Conservation (phyloP, 2,797 vertebrate species). For the Hydrocynus forskahlii region DNA sequence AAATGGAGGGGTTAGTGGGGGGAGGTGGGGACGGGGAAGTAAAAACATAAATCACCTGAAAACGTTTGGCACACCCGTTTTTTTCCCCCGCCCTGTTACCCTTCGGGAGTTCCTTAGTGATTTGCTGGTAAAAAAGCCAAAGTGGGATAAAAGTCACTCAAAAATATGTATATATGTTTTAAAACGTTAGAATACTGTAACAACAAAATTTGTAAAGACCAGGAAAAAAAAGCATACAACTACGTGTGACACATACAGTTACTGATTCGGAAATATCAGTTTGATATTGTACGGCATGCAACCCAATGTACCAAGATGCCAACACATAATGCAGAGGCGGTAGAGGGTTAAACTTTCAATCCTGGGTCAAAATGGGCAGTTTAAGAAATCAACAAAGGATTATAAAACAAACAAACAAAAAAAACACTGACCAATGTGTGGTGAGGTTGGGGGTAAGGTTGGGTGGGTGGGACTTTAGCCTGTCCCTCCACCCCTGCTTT, state of each 20-base stretch:
- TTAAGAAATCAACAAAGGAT: slow-evolving; percentile 21
- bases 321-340: slow-evolving; percentile 56
- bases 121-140: slow-evolving; percentile 63
- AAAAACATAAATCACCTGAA: slow-evolving; percentile 68
- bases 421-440: neutral
- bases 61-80: slow-evolving; percentile 69
- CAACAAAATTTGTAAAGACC: slow-evolving; percentile 34
- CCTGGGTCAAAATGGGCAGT: slow-evolving; percentile 44
- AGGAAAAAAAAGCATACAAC: slow-evolving; percentile 34
- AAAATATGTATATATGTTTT: neutral
- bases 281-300: slow-evolving; percentile 53
- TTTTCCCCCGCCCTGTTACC: slow-evolving; percentile 67
- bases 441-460: slow-evolving; percentile 44
- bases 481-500: slow-evolving; percentile 53
- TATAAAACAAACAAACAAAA: neutral
- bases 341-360: slow-evolving; percentile 65
- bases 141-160: slow-evolving; percentile 51
- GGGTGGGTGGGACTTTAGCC: slow-evolving; percentile 46
- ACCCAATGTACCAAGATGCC: slow-evolving; percentile 54
- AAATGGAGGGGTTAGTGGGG: slow-evolving; percentile 55
- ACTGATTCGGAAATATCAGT: slow-evolving; percentile 18
- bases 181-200: slow-evolving; percentile 24
- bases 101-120: slow-evolving; percentile 66
- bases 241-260: slow-evolving; percentile 39
- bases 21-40: slow-evolving; percentile 62